Evolutionary conservation across 2,113 vertebrate genomes (phyloP).

Genomic region (Genyomyrus donnyi): DNA sequence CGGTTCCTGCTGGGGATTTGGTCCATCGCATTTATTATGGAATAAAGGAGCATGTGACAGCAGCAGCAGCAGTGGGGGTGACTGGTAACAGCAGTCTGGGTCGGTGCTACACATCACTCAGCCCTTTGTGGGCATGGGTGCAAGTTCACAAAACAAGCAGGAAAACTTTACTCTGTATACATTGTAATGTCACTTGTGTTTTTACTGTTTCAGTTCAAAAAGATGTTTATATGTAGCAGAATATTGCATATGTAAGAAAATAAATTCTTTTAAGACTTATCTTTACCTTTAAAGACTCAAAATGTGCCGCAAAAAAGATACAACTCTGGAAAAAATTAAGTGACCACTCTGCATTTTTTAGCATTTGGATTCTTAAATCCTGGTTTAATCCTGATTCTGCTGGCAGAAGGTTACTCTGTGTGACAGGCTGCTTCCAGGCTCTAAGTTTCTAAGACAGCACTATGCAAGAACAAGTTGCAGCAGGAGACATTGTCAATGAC

Average conservation of each 20-base stretch:
- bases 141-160: background rate
- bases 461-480: background rate
- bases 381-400: background rate
- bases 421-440: background rate
- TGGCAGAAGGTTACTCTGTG: background rate
- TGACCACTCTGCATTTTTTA: background rate
- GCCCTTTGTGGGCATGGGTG: background rate
- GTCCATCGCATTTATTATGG: background rate
- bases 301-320: background rate
- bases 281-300: background rate
- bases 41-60: background rate
- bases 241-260: background rate
- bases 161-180: background rate
- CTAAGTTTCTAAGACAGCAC: background rate
- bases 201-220: background rate
- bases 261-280: background rate
- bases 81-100: background rate
- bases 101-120: background rate
- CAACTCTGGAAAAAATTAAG: background rate
- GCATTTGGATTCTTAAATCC: background rate
- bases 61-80: background rate
- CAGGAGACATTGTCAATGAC: background rate
- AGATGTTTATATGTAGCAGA: background rate
- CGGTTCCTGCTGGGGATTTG: background rate
- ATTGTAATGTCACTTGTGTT: background rate